These are phyloP conservation scores for Drosophila diplacantha DNA, from an alignment of 2,888 invertebrate species.

Conservation along the genomic window DNA sequence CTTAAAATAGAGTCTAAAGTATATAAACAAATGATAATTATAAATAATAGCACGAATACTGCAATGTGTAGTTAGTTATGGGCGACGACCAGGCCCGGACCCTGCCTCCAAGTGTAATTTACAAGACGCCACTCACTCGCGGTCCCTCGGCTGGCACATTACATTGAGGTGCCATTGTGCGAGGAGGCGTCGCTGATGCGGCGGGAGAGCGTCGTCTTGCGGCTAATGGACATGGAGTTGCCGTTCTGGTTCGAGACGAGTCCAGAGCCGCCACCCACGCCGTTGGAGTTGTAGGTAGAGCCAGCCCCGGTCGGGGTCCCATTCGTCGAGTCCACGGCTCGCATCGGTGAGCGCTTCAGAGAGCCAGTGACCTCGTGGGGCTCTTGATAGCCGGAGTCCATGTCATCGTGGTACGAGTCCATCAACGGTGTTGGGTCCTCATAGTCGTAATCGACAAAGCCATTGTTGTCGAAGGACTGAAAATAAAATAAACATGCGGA, in stretches of 20 bases:
- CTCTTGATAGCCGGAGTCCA: constrained; percentile 79
- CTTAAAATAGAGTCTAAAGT: constrained; percentile 18
- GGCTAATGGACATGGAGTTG: constrained; percentile 78
- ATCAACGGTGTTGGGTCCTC: constrained; percentile 88
- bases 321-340: constrained; percentile 85
- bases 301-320: constrained; percentile 78
- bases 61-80: constrained; percentile 11
- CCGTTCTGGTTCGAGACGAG: constrained; percentile 56
- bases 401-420: constrained; percentile 84
- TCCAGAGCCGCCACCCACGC: constrained; percentile 37
- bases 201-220: constrained; percentile 75
- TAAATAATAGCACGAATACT: constrained; percentile 1
- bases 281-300: constrained; percentile 83
- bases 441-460: constrained; percentile 89
- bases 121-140: constrained; percentile 31
- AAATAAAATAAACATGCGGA: constrained; percentile 12
- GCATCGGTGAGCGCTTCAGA: constrained; percentile 75
- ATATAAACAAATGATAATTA: constrained; percentile 1
- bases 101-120: constrained; percentile 23
- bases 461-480: constrained; percentile 84
- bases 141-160: constrained; percentile 48
- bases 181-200: constrained; percentile 77
- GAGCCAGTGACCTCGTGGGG: constrained; percentile 78
- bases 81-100: constrained; percentile 12
- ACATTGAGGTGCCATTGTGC: constrained; percentile 75